Percentiles rank a stretch among this genome's conserved stretches.
phyloP scores from a whole-genome alignment of 2,888 invertebrate genomes.

The Empis stercorea region DNA sequence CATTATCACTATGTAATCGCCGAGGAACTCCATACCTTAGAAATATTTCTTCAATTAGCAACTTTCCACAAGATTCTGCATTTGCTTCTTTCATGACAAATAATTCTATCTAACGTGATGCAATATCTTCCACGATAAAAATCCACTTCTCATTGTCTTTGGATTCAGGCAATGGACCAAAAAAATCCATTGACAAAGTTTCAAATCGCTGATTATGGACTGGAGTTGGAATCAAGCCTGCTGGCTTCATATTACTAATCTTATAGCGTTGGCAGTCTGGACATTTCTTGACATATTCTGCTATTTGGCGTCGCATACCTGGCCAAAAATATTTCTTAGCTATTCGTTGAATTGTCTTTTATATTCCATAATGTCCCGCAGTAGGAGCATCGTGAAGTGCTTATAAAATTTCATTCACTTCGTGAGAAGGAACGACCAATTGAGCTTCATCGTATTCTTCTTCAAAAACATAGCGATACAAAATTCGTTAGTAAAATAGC shows the following conservation, averaged over 20 bases:
- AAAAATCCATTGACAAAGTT: background rate
- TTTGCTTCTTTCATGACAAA: no score
- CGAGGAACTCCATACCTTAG: no score
- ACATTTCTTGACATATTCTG: no score
- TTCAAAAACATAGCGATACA: constrained; percentile 1
- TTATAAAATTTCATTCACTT: background rate
- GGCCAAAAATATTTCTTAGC: background rate
- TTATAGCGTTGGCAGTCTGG: background rate
- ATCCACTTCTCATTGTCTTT: constrained; percentile 18
- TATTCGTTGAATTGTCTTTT: background rate
- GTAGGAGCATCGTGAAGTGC: background rate
- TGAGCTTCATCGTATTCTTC: background rate
- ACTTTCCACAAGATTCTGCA: no score
- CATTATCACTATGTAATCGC: no score
- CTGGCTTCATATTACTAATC: background rate
- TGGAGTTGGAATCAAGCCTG: constrained; percentile 4
- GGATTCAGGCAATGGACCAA: constrained; percentile 14
- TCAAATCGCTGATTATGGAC: constrained; percentile 4
- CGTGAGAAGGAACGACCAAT: constrained; percentile 1
- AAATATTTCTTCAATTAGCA: no score
- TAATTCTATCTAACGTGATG: no score
- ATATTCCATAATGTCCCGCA: no score
- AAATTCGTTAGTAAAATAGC: background rate
- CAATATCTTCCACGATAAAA: no score
- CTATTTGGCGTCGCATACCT: background rate